Evolutionary conservation across 2,113 vertebrate genomes (phyloP).

Genomic region (Tinamus guttatus): DNA sequence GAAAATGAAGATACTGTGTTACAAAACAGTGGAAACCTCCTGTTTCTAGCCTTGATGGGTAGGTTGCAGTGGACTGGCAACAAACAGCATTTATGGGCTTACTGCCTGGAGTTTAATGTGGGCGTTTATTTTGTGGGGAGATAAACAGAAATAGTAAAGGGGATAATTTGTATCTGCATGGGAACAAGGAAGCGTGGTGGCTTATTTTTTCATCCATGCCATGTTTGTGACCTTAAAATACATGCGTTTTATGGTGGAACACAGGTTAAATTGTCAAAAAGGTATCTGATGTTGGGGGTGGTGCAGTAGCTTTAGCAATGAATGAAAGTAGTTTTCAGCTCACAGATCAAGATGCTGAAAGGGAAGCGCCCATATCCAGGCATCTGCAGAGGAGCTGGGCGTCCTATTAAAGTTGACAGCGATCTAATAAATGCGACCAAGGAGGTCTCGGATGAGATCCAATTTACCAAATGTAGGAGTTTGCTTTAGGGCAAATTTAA

Average conservation of each 20-base stretch:
- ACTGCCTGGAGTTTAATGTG: not conserved
- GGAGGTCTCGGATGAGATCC: not conserved
- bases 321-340: not conserved
- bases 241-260: not conserved
- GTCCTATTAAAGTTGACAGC: not conserved
- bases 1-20: not conserved
- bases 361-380: not conserved
- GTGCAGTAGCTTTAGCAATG: not conserved
- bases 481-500: not conserved
- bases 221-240: not conserved
- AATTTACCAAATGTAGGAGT: not conserved
- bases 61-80: not conserved
- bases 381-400: not conserved
- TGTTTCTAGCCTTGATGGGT: not conserved
- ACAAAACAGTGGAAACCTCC: not conserved
- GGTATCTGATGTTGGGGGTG: not conserved
- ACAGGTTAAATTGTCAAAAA: not conserved
- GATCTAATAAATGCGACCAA: not conserved
- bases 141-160: not conserved
- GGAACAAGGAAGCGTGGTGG: not conserved
- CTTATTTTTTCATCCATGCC: not conserved
- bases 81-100: not conserved
- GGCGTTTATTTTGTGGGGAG: not conserved
- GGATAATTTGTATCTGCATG: not conserved
- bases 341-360: not conserved